A percentile compares a stretch with the other conserved stretches of the same genome.
Evolutionary conservation across 2,113 vertebrate species (phyloP).

Genomic region (Parus major): DNA sequence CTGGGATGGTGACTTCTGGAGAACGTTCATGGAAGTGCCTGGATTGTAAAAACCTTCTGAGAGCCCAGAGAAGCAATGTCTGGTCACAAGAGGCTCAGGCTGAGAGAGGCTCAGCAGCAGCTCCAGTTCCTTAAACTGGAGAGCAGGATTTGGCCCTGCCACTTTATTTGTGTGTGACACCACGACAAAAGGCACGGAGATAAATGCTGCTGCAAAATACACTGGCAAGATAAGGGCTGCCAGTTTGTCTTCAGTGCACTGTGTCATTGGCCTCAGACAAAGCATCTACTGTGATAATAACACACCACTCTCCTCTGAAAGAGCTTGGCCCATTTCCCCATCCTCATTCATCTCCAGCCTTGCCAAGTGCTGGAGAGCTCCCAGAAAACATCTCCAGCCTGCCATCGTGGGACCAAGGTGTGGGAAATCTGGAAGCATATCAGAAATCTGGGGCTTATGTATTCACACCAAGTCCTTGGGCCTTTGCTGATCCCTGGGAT

Average conservation of each 20-base stretch:
- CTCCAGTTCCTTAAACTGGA: background rate
- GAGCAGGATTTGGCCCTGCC: background rate
- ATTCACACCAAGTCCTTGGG: constrained; percentile 1
- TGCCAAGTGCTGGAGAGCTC: constrained; percentile 56
- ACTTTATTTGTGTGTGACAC: background rate
- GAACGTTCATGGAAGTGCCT: background rate
- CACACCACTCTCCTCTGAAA: constrained; percentile 10
- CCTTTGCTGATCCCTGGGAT: background rate
- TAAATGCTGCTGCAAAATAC: constrained; percentile 10
- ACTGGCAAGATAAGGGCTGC: constrained; percentile 30
- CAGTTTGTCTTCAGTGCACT: constrained; percentile 17
- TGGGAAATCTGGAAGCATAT: constrained; percentile 46
- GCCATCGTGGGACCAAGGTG: constrained; percentile 32
- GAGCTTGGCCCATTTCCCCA: constrained; percentile 41
- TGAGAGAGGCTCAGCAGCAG: background rate
- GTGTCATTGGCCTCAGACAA: constrained; percentile 21
- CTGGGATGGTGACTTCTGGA: background rate
- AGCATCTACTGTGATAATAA: constrained; percentile 50
- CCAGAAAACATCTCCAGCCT: constrained; percentile 48
- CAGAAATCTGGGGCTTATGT: constrained; percentile 14
- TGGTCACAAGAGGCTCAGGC: background rate
- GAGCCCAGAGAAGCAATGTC: background rate
- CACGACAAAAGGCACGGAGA: background rate
- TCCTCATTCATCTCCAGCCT: constrained; percentile 39
- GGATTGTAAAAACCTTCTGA: background rate